These are phyloP conservation scores for Macrobrachium rosenbergii DNA, from an alignment of 1,140 invertebrate genomes.

Conservation along the genomic window DNA sequence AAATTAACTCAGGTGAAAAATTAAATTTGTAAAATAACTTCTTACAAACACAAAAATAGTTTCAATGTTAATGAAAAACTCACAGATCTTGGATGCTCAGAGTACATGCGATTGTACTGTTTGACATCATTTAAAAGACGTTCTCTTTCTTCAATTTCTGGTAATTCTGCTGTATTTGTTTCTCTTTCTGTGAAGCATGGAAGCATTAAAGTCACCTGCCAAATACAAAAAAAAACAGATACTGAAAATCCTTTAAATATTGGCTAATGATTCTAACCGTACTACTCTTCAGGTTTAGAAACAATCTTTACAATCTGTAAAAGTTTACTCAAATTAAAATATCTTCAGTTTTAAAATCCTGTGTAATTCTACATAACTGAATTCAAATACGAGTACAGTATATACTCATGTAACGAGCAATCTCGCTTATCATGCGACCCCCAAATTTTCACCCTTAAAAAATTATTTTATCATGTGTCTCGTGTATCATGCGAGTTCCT, in stretches of 20 bases:
- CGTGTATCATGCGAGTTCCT: no score
- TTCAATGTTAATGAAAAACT: background rate
- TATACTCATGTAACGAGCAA: no score
- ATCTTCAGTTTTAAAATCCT: no score
- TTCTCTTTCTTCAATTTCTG: conserved; percentile 36
- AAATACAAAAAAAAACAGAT: background rate
- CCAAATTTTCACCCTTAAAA: no score
- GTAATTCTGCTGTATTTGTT: conserved; percentile 29
- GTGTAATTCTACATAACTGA: no score
- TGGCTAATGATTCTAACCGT: background rate
- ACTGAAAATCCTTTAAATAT: background rate
- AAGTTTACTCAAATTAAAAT: no score
- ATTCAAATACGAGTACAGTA: no score
- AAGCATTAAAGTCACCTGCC: conserved; percentile 46
- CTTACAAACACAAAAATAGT: background rate
- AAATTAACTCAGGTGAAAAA: background rate
- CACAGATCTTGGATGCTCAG: conserved; percentile 52
- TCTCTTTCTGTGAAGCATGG: conserved; percentile 39
- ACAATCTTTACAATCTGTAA: background rate
- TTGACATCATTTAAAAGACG: conserved; percentile 21
- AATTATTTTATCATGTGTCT: no score
- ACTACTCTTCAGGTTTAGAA: background rate
- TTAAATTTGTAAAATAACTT: background rate
- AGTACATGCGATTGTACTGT: conserved; percentile 54
- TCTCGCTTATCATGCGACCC: no score